Percentiles rank a stretch among this genome's conserved stretches.
Evolutionary conservation across 2,797 vertebrate species (phyloP).

Genomic region (Sphaeramia orbicularis): DNA sequence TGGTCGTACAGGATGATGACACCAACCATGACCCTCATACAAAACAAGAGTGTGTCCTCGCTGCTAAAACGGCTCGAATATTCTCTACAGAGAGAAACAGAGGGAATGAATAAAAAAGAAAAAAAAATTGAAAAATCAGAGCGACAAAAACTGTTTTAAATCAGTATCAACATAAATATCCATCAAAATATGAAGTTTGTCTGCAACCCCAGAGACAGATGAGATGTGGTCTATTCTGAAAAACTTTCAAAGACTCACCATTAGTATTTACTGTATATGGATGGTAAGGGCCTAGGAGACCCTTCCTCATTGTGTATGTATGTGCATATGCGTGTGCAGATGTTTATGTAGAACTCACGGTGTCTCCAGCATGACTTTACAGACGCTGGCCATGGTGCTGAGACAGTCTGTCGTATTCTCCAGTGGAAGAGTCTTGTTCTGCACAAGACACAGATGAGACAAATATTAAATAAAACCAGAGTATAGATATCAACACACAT

Average conservation of each 20-base stretch:
- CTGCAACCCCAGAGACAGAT: too few species aligned
- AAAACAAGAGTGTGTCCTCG: conserved; percentile 96
- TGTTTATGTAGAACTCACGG: conserved; percentile 88
- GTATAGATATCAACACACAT: too few species aligned
- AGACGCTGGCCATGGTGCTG: conserved; percentile 98
- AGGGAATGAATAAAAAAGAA: background rate
- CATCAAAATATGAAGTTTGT: too few species aligned
- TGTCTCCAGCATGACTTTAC: conserved; percentile 99
- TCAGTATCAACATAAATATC: too few species aligned
- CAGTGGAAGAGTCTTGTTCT: conserved; percentile 98
- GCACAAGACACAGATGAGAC: background rate
- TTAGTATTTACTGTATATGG: too few species aligned
- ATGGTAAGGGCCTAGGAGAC: too few species aligned
- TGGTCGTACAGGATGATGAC: conserved; percentile 99
- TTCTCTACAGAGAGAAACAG: conserved; percentile 83
- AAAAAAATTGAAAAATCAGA: too few species aligned
- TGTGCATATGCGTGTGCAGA: background rate
- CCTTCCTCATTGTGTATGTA: too few species aligned
- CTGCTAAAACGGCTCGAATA: conserved; percentile 97
- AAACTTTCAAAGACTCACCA: too few species aligned
- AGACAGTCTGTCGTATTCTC: conserved; percentile 99
- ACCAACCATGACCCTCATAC: conserved; percentile 99
- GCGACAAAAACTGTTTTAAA: too few species aligned
- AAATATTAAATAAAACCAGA: background rate
- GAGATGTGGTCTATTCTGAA: too few species aligned